Conservation (phyloP, 2,797 vertebrate species). For the Sitta carolinensis region DNA sequence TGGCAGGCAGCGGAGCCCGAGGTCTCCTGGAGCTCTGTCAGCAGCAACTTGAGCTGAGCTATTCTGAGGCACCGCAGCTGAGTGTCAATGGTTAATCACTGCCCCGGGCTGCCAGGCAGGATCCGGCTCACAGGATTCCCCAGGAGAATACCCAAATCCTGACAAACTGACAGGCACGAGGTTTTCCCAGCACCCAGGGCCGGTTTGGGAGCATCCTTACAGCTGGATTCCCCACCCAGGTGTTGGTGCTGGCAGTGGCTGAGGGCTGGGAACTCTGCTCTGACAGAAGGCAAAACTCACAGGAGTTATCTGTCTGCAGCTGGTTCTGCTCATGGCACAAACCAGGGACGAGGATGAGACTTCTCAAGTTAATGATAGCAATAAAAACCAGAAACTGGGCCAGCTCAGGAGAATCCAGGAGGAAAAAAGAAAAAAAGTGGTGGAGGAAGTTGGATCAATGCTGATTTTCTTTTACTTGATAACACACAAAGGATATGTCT, state of each 20-base stretch:
- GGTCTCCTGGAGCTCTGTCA: slow-evolving; percentile 71
- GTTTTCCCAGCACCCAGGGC: neutral
- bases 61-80: slow-evolving; percentile 67
- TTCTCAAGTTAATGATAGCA: neutral
- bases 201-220: neutral
- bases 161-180: neutral
- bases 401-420: neutral
- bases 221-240: neutral
- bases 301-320: neutral
- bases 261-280: neutral
- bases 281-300: neutral
- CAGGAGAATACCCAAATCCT: neutral
- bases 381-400: neutral
- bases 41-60: slow-evolving; percentile 81
- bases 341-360: neutral
- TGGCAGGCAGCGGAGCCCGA: slow-evolving; percentile 71
- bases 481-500: neutral
- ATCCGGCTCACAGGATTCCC: neutral
- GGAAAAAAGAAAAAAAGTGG: neutral
- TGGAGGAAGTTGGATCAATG: neutral
- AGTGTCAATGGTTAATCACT: neutral
- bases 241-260: neutral
- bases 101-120: neutral
- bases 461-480: neutral
- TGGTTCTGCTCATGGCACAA: neutral